phyloP scores from a whole-genome alignment of 2,113 vertebrate species.

The Paraplagusia blochii region DNA sequence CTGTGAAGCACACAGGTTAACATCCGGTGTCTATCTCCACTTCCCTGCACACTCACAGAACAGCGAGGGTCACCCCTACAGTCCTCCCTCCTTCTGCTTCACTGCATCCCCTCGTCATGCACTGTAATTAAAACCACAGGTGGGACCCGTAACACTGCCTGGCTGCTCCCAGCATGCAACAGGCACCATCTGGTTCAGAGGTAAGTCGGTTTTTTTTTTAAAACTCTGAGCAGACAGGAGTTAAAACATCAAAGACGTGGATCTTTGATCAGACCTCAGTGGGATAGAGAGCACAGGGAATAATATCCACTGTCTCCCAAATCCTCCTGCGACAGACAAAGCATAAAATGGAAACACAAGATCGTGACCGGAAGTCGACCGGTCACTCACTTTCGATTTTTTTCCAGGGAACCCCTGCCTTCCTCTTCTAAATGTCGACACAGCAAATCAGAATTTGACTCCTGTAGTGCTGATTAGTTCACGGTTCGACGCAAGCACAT shows the following conservation, averaged over 20 bases:
- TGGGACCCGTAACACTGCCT: slow-evolving; percentile 70
- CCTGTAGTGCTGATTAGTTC: slow-evolving; percentile 60
- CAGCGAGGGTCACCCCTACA: slow-evolving; percentile 65
- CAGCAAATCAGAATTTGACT: slow-evolving; percentile 47
- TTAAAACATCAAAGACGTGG: slow-evolving; percentile 76
- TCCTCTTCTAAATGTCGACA: slow-evolving; percentile 50
- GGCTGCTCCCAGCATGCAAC: slow-evolving; percentile 74
- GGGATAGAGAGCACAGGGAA: slow-evolving; percentile 50
- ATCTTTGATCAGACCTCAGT: slow-evolving; percentile 72
- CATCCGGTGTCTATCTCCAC: neutral
- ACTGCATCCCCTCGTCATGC: slow-evolving; percentile 61
- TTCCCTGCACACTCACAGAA: slow-evolving; percentile 20
- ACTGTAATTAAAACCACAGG: slow-evolving; percentile 81
- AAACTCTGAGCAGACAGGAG: slow-evolving; percentile 65
- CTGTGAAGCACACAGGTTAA: slow-evolving; percentile 39
- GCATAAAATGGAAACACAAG: slow-evolving; percentile 67
- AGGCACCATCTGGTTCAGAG: slow-evolving; percentile 77
- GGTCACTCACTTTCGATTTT: slow-evolving; percentile 48
- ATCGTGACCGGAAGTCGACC: slow-evolving; percentile 41
- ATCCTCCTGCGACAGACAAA: slow-evolving; percentile 71
- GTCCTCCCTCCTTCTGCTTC: slow-evolving; percentile 59
- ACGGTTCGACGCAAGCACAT: slow-evolving; percentile 45
- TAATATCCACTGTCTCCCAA: slow-evolving; percentile 58
- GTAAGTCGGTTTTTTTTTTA: slow-evolving; percentile 52
- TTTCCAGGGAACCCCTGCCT: slow-evolving; percentile 26